phyloP scores from a whole-genome alignment of 2,888 invertebrate species.

The Cheilosia pagana region DNA sequence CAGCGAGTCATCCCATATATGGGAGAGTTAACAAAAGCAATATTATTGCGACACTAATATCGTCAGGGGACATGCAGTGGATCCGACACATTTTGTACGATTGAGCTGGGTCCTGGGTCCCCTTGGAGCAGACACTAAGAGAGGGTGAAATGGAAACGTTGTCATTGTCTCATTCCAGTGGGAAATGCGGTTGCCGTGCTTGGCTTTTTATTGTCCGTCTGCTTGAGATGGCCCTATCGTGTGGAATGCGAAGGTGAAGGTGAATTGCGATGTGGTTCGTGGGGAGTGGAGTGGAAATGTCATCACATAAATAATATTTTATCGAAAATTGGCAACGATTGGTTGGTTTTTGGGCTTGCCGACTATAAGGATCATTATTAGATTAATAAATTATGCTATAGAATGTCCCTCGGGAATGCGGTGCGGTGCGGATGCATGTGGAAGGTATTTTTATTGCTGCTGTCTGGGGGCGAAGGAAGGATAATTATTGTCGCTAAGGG shows the following conservation, averaged over 20 bases:
- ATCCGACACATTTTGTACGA: not conserved
- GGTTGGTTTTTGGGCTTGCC: slow-evolving; percentile 20
- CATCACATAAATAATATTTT: slow-evolving; percentile 64
- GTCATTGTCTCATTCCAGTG: slow-evolving; percentile 7
- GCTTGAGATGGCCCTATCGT: not conserved
- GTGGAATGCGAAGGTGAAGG: slow-evolving; percentile 29
- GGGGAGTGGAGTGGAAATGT: slow-evolving; percentile 41
- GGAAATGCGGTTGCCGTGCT: not conserved
- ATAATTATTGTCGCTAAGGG: not conserved
- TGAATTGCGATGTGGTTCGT: slow-evolving; percentile 4
- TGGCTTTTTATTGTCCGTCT: slow-evolving; percentile 41
- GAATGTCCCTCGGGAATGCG: not conserved
- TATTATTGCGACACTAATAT: slow-evolving; percentile 60
- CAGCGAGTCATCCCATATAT: slow-evolving; percentile 19
- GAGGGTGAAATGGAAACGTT: slow-evolving; percentile 43
- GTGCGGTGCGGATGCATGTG: not conserved
- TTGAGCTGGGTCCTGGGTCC: slow-evolving; percentile 12
- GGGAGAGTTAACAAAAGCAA: slow-evolving; percentile 51
- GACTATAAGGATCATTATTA: slow-evolving; percentile 36
- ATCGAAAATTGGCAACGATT: slow-evolving; percentile 58
- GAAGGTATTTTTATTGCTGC: slow-evolving; percentile 1
- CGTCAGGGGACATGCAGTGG: slow-evolving; percentile 26
- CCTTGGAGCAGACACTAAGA: slow-evolving; percentile 31
- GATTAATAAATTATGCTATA: slow-evolving; percentile 36
- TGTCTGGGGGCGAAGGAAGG: not conserved